phyloP scores from a whole-genome alignment of 2,888 invertebrate species.

The Homarus gammarus region DNA sequence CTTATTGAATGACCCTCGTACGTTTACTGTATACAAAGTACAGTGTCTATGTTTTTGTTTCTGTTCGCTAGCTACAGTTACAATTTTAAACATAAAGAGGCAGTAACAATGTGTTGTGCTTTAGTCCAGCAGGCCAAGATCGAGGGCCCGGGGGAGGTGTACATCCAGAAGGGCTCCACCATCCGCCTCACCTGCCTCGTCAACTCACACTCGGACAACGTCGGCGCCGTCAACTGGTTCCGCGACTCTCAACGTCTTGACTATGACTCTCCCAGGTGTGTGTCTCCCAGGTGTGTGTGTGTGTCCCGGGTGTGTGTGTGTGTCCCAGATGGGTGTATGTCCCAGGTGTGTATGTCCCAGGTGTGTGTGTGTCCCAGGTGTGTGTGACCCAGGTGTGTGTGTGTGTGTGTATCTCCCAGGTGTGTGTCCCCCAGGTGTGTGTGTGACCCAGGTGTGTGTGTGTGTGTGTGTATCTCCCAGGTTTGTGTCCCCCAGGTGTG shows the following conservation, averaged over 20 bases:
- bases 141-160: conserved; percentile 63
- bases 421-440: conserved; percentile 66
- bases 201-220: conserved; percentile 70
- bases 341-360: too few relatives aligned
- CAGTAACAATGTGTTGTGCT: too few relatives aligned
- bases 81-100: too few relatives aligned
- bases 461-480: too few relatives aligned
- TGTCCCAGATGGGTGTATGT: not conserved
- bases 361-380: too few relatives aligned
- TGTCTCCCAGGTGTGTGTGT: conserved; percentile 76
- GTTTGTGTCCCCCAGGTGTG: too few relatives aligned
- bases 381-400: too few relatives aligned
- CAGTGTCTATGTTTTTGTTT: too few relatives aligned
- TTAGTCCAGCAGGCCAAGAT: conserved; percentile 72
- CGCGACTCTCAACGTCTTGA: conserved; percentile 56
- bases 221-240: conserved; percentile 68
- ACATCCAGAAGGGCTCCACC: conserved; percentile 71
- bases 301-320: conserved; percentile 76
- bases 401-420: too few relatives aligned
- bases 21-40: too few relatives aligned
- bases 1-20: too few relatives aligned
- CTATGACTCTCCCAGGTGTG: conserved; percentile 76
- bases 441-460: conserved; percentile 77
- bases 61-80: too few relatives aligned
- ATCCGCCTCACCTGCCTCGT: conserved; percentile 70